Percentiles rank a stretch among this genome's conserved stretches.
phyloP scores from a whole-genome alignment of 2,797 vertebrate genomes.

The Rhinichthys osculus region DNA sequence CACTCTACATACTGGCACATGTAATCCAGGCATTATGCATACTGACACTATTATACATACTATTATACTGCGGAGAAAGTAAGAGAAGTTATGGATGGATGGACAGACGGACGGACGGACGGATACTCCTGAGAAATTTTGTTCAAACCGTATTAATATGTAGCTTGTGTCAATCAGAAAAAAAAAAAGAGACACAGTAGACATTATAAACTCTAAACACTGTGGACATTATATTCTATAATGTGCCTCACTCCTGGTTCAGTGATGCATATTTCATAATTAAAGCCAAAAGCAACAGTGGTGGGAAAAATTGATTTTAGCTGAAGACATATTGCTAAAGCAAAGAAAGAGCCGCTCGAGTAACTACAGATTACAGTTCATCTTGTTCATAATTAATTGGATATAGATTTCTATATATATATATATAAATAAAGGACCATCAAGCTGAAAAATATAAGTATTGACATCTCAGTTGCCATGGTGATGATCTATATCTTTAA shows the following conservation, averaged over 20 bases:
- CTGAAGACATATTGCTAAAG: slow-evolving; percentile 19
- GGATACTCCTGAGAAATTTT: neutral
- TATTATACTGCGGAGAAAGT: no score
- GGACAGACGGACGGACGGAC: no score
- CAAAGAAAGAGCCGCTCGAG: neutral
- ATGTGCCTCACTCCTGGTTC: slow-evolving; percentile 2
- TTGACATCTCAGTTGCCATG: neutral
- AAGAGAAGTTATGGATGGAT: no score
- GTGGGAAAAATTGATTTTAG: slow-evolving; percentile 40
- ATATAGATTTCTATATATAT: slow-evolving; percentile 35
- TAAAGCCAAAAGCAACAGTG: slow-evolving; percentile 4
- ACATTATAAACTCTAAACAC: no score
- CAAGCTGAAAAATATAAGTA: slow-evolving; percentile 26
- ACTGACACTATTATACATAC: neutral
- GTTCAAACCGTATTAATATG: neutral
- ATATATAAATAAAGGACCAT: neutral
- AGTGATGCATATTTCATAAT: slow-evolving; percentile 25
- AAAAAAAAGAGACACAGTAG: no score
- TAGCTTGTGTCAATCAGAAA: neutral
- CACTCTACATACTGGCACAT: no score
- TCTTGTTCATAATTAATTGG: slow-evolving; percentile 52
- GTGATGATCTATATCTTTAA: slow-evolving; percentile 12
- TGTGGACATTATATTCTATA: neutral
- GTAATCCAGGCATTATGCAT: no score
- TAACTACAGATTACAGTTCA: slow-evolving; percentile 45